phyloP scores from a whole-genome alignment of 1,140 invertebrate species.

The Samia ricini region DNA sequence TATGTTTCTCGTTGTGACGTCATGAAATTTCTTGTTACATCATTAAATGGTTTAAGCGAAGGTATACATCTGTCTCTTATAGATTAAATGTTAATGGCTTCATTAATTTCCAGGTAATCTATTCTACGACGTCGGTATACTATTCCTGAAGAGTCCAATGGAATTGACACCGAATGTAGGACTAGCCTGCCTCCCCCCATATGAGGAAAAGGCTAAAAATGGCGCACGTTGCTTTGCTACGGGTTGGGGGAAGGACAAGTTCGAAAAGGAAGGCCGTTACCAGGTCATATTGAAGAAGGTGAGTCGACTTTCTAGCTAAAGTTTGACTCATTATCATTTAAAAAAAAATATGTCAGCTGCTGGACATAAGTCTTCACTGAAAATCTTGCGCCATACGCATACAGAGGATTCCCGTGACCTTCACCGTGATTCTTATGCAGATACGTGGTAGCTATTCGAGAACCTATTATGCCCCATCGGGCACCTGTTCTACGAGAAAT shows the following conservation, averaged over 20 bases:
- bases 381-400: too few species aligned
- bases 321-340: not conserved
- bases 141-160: slow-evolving; percentile 42
- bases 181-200: slow-evolving; percentile 82
- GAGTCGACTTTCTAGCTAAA: slow-evolving; percentile 28
- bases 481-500: too few species aligned
- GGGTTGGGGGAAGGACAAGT: slow-evolving; percentile 86
- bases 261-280: slow-evolving; percentile 79
- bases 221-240: slow-evolving; percentile 79
- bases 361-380: too few species aligned
- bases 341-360: not conserved
- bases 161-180: slow-evolving; percentile 81
- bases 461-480: too few species aligned
- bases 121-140: slow-evolving; percentile 47
- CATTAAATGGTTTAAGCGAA: not conserved
- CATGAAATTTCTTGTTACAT: not conserved
- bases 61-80: not conserved
- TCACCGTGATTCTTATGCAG: too few species aligned
- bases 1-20: not conserved
- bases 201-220: slow-evolving; percentile 15
- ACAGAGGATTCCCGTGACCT: too few species aligned
- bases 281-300: slow-evolving; percentile 86
- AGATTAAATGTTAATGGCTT: not conserved
- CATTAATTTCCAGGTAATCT: slow-evolving; percentile 41
- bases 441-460: too few species aligned